These are phyloP conservation scores for Synaphobranchus kaupii DNA, from an alignment of 2,797 vertebrate genomes.

Conservation along the genomic window DNA sequence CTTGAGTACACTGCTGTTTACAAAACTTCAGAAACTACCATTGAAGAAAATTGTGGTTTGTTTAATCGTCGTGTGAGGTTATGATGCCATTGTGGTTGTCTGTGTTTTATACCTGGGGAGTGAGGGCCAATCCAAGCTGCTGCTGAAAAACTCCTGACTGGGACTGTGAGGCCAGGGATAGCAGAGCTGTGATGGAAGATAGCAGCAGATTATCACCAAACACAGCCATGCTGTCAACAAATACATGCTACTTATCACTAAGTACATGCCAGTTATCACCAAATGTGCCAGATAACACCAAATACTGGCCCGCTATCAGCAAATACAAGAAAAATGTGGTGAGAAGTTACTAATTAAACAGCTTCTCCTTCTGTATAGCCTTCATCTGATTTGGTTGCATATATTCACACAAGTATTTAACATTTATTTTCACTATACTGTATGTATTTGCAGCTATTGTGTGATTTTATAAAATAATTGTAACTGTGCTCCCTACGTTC, in stretches of 20 bases:
- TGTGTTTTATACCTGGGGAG: conserved; percentile 81
- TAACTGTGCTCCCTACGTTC: background rate
- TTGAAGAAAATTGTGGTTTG: background rate
- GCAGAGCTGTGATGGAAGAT: conserved; percentile 67
- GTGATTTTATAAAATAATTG: background rate
- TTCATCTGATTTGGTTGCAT: background rate
- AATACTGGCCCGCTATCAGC: background rate
- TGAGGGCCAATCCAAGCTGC: conserved; percentile 88
- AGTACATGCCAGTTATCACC: background rate
- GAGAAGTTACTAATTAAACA: background rate
- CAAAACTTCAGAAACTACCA: too few relatives aligned
- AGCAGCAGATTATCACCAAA: conserved; percentile 13
- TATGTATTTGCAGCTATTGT: background rate
- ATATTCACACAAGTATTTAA: background rate
- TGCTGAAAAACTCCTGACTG: conserved; percentile 84
- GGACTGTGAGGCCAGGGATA: conserved; percentile 83
- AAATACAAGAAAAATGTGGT: background rate
- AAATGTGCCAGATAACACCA: background rate
- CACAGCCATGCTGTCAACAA: background rate
- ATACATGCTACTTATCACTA: background rate
- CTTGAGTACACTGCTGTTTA: too few relatives aligned
- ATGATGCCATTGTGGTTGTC: background rate
- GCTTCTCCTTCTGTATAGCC: background rate
- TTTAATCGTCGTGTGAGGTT: background rate
- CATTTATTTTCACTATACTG: background rate